phyloP scores from a whole-genome alignment of 2,113 vertebrate species.

The Shinisaurus crocodilurus region DNA sequence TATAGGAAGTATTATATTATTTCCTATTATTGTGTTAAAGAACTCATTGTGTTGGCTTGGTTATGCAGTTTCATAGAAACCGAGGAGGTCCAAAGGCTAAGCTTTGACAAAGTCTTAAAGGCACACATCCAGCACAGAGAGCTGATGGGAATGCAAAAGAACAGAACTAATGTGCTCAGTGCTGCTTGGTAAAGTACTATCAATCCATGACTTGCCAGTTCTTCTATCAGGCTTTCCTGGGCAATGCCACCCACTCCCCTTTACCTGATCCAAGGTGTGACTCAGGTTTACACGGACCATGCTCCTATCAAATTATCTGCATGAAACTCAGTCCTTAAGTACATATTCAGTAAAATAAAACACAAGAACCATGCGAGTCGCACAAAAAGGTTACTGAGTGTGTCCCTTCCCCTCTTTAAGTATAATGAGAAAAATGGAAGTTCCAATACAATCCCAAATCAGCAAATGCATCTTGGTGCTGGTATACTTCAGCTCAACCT shows the following conservation, averaged over 20 bases:
- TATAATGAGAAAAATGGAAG: not conserved
- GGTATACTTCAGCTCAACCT: not conserved
- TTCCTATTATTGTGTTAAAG: not conserved
- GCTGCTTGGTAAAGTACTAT: not conserved
- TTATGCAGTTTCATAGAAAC: not conserved
- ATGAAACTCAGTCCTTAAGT: not conserved
- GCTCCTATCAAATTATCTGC: not conserved
- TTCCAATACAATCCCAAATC: not conserved
- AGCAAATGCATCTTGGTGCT: not conserved
- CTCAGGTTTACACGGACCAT: no score
- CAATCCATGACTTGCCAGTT: not conserved
- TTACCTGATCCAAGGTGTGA: not conserved
- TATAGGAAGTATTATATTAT: slow-evolving; percentile 1
- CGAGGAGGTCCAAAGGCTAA: not conserved
- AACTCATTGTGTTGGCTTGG: not conserved
- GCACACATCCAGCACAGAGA: not conserved
- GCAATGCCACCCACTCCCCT: not conserved
- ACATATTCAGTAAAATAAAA: not conserved
- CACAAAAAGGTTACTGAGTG: not conserved
- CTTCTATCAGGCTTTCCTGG: not conserved
- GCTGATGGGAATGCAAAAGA: not conserved
- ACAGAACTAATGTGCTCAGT: not conserved
- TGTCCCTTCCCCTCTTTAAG: not conserved
- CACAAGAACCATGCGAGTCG: not conserved
- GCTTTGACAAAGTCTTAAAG: not conserved